Base-by-base conservation (phyloP, 2,888 invertebrate species). In the Gnatocerus cornutus region DNA sequence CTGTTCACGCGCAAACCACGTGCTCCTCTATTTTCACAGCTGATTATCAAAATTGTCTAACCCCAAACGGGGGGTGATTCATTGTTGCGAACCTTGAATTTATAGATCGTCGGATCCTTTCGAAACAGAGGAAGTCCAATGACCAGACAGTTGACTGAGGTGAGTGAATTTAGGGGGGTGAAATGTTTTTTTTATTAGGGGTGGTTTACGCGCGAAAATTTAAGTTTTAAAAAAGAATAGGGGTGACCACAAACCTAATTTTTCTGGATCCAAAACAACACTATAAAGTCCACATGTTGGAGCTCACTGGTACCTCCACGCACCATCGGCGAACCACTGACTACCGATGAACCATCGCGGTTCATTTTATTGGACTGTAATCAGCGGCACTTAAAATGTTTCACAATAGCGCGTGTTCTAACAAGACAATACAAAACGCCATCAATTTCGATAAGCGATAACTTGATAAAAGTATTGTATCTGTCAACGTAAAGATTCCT, bases 1-100 rank as follows among this genome's bases (percentile, higher is more conserved):
- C 14, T 61, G 72, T 74, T 78, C 81, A 81, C 81, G 81, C 80
- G 81, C 81, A 79, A 39, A 63, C 37, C 68, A 68, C 68, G 68
- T 68, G 68, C 33, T 43, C 21, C 6, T 14, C 21, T 39, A 45
- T 10, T 59, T 21, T 30, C 41, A 16, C 48, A 65, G 46, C 62
- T 50, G 56, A 65, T 46, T 52, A 50, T 21, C 21, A 27, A 27
- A 50, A 6, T 5, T 10, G 37, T 53, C 53, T 12, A 33, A 21
- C n/a, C 43, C 12, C 4, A n/a, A 21, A 21, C 21, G 2, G 21
- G 21, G 9, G 46, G 9, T 14, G 46, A 50, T 50, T 27, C 41
- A 41, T 10, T 41, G 46, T 8, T 21, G 16, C 6, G n/a, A 21
- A 27, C 48, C 48, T 50, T 29, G 27, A 12, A 10, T 16, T 50